A percentile compares a stretch with the other conserved stretches of the same genome.
phyloP scores from a whole-genome alignment of 1,140 invertebrate species.

The Drosophila sulfurigaster region DNA sequence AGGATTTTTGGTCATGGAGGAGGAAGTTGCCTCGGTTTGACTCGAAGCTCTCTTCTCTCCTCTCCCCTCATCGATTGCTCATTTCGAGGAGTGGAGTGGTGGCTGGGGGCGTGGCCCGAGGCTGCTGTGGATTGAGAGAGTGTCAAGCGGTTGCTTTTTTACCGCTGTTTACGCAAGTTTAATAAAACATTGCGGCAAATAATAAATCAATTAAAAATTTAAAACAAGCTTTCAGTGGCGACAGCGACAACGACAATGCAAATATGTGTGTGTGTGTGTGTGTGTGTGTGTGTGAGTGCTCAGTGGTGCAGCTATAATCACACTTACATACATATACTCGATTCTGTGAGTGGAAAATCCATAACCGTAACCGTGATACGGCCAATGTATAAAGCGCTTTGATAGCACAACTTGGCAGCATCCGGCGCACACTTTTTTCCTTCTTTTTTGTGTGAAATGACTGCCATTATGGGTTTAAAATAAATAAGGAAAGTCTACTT shows the following conservation, averaged over 20 bases:
- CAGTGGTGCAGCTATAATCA: conserved; percentile 31
- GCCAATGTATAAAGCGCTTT: conserved; percentile 31
- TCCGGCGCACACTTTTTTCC: conserved; percentile 17
- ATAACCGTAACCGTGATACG: conserved; percentile 2
- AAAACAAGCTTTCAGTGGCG: conserved; percentile 19
- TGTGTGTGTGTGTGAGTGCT: conserved; percentile 9
- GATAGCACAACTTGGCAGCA: conserved; percentile 32
- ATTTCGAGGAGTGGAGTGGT: conserved; percentile 30
- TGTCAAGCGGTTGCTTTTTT: conserved; percentile 23
- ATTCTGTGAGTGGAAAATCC: background rate
- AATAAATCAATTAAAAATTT: conserved; percentile 75
- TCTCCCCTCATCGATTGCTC: conserved; percentile 42
- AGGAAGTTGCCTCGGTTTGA: background rate
- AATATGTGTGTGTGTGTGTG: conserved; percentile 1
- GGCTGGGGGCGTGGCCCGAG: conserved; percentile 13
- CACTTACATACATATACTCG: conserved; percentile 2
- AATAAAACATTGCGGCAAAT: conserved; percentile 67
- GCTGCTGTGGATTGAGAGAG: conserved; percentile 5
- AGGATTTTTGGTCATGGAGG: conserved; percentile 4
- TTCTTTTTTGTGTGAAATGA: conserved; percentile 27
- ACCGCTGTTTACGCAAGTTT: conserved; percentile 59
- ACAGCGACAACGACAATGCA: conserved; percentile 16
- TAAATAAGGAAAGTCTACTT: background rate
- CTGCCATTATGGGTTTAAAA: conserved; percentile 36
- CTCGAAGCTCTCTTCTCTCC: background rate